phyloP scores from a whole-genome alignment of 2,113 vertebrate species.

The Eira barbara region DNA sequence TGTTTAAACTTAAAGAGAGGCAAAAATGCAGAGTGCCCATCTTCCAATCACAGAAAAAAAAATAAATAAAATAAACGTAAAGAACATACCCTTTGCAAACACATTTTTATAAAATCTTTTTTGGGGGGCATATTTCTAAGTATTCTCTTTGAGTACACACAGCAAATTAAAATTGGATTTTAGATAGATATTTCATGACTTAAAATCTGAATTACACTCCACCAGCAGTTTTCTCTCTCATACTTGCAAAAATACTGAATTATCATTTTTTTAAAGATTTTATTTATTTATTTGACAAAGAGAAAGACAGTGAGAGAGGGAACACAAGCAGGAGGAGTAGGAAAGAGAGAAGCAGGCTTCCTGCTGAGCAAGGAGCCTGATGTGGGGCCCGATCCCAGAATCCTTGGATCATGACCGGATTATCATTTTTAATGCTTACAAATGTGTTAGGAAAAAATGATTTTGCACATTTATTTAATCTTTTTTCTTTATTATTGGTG shows the following conservation, averaged over 20 bases:
- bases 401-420: too few species aligned
- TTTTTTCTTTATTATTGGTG: not conserved
- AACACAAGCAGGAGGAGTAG: too few species aligned
- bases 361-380: too few species aligned
- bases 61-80: slow-evolving; percentile 50
- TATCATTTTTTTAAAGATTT: not conserved
- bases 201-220: not conserved
- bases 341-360: too few species aligned
- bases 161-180: not conserved
- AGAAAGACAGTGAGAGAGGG: too few species aligned
- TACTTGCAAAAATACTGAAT: not conserved
- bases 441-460: not conserved
- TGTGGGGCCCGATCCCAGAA: too few species aligned
- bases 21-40: slow-evolving; percentile 65
- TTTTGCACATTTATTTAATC: not conserved
- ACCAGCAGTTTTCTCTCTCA: not conserved
- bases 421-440: not conserved
- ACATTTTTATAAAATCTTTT: not conserved
- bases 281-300: too few species aligned
- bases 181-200: not conserved
- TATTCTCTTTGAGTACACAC: not conserved
- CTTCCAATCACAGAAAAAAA: slow-evolving; percentile 44
- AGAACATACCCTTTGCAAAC: slow-evolving; percentile 52
- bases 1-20: slow-evolving; percentile 67
- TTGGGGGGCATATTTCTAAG: not conserved